Conservation (phyloP, 2,888 invertebrate genomes). For the Eupithecia pulchellata region DNA sequence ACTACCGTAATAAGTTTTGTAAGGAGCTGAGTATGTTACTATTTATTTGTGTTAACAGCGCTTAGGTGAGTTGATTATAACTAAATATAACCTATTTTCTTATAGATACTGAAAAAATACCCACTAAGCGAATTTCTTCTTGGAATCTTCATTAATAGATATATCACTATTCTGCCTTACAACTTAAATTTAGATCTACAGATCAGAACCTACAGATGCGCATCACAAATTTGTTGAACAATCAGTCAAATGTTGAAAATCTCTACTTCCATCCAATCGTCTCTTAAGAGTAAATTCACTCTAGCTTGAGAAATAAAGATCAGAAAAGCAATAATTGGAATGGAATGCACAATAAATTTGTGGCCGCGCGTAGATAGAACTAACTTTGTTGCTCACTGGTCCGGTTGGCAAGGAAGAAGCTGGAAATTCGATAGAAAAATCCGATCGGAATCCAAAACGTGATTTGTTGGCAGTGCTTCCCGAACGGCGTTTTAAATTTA, state of each 20-base stretch:
- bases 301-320: constrained; percentile 18
- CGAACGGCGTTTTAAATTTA: constrained; percentile 41
- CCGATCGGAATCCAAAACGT: constrained; percentile 63
- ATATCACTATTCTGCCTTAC: too few species aligned
- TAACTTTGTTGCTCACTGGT: constrained; percentile 45
- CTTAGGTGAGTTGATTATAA: too few species aligned
- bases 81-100: too few species aligned
- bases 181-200: too few species aligned
- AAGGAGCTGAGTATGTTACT: background rate
- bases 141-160: too few species aligned
- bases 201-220: too few species aligned
- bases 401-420: constrained; percentile 44
- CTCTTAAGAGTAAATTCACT: background rate
- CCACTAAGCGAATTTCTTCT: too few species aligned
- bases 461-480: constrained; percentile 54
- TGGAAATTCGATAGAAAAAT: constrained; percentile 65
- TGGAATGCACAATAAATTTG: constrained; percentile 35
- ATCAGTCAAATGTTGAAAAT: too few species aligned
- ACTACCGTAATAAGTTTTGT: background rate
- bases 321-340: constrained; percentile 23
- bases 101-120: too few species aligned
- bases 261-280: too few species aligned
- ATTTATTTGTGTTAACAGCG: background rate
- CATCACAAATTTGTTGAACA: too few species aligned
- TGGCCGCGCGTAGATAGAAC: constrained; percentile 34